phyloP scores from a whole-genome alignment of 2,797 vertebrate species.

The Anolis apletophallus region DNA sequence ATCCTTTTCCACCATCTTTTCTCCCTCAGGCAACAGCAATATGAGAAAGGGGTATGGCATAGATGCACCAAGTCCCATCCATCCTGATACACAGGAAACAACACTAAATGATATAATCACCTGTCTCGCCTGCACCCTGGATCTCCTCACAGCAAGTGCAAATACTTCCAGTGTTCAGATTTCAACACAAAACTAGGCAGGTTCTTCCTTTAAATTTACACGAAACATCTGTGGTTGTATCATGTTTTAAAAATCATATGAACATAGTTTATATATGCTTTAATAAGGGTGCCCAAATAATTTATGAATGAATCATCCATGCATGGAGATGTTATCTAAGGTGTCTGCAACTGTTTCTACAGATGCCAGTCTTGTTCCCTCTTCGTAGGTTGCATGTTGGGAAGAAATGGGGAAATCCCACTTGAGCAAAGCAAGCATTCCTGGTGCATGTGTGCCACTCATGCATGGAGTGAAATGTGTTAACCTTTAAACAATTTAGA shows the following conservation, averaged over 20 bases:
- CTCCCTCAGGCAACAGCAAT: slow-evolving; percentile 1
- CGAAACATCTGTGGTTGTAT: neutral
- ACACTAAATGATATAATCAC: neutral
- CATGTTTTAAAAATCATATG: slow-evolving; percentile 23
- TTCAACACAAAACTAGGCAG: slow-evolving; percentile 16
- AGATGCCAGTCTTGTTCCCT: slow-evolving; percentile 49
- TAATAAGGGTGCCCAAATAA: slow-evolving; percentile 9
- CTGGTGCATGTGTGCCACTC: slow-evolving; percentile 65
- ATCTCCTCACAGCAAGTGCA: neutral
- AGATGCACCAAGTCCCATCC: neutral
- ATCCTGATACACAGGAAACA: neutral
- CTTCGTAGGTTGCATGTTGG: slow-evolving; percentile 46
- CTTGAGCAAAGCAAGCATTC: slow-evolving; percentile 32
- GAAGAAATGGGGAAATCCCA: slow-evolving; percentile 40
- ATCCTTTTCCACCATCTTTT: neutral
- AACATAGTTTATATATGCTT: neutral
- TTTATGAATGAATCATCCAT: slow-evolving; percentile 37
- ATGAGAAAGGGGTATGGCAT: slow-evolving; percentile 1
- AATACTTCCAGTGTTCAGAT: neutral
- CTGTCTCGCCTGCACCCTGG: neutral
- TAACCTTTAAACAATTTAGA: slow-evolving; percentile 81
- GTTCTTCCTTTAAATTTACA: slow-evolving; percentile 3
- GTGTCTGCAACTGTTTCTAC: slow-evolving; percentile 46
- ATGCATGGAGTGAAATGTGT: slow-evolving; percentile 73
- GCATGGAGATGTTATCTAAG: slow-evolving; percentile 41